phyloP scores from a whole-genome alignment of 2,888 invertebrate genomes.

The Amphipoea oculea region DNA sequence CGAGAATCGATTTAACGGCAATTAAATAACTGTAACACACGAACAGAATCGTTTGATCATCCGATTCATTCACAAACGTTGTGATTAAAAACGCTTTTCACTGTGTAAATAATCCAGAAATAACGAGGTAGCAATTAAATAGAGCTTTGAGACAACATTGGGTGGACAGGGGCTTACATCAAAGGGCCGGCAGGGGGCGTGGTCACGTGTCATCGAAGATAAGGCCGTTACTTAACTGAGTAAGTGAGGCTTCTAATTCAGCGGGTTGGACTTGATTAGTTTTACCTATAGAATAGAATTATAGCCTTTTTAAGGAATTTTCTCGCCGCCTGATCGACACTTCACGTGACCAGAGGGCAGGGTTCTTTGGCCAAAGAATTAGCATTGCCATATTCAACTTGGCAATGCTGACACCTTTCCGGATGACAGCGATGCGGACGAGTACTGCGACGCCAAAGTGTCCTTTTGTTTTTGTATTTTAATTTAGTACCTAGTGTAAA shows the following conservation, averaged over 20 bases:
- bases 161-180: slow-evolving; percentile 79
- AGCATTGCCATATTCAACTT: too few species aligned
- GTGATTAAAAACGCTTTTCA: slow-evolving; percentile 80
- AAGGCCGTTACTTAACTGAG: slow-evolving; percentile 64
- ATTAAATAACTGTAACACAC: slow-evolving; percentile 79
- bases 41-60: slow-evolving; percentile 80
- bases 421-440: not conserved
- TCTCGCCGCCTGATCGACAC: too few species aligned
- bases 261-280: slow-evolving; percentile 18
- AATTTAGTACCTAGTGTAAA: too few species aligned
- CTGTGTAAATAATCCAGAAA: slow-evolving; percentile 89
- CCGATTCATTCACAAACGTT: slow-evolving; percentile 74
- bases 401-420: too few species aligned
- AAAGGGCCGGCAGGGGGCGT: slow-evolving; percentile 76
- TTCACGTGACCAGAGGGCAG: too few species aligned
- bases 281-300: not conserved
- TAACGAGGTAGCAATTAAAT: slow-evolving; percentile 90
- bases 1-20: slow-evolving; percentile 77
- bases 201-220: slow-evolving; percentile 78
- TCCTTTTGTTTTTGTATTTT: too few species aligned
- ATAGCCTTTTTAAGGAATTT: too few species aligned
- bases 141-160: slow-evolving; percentile 85
- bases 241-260: slow-evolving; percentile 45
- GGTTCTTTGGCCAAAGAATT: too few species aligned
- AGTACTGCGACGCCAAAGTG: too few species aligned